Evolutionary conservation across 2,888 invertebrate genomes (phyloP).

Genomic region (Lasioglossum marginatum): DNA sequence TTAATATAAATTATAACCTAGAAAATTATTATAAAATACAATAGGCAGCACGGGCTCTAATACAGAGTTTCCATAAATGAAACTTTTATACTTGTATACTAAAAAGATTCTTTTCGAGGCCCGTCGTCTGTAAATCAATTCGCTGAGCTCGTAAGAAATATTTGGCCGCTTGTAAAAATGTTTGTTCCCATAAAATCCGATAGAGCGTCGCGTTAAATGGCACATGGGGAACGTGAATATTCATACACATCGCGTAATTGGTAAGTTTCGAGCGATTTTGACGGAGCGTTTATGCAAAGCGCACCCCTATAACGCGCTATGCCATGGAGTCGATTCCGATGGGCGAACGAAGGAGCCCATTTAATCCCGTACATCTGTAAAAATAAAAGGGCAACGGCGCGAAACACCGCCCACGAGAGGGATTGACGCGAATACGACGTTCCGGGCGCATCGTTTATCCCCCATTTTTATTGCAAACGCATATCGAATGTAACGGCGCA

Average conservation of each 20-base stretch:
- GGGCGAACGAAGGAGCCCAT: slow-evolving; percentile 45
- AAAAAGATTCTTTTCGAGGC: not conserved
- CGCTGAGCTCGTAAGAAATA: not conserved
- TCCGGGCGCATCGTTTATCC: slow-evolving; percentile 62
- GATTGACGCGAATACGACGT: slow-evolving; percentile 50
- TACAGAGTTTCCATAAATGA: no score
- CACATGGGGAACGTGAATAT: slow-evolving; percentile 41
- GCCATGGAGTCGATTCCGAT: slow-evolving; percentile 31
- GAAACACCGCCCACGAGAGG: slow-evolving; percentile 51
- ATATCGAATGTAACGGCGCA: slow-evolving; percentile 57
- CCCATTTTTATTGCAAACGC: slow-evolving; percentile 69
- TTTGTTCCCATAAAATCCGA: not conserved
- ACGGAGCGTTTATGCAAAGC: slow-evolving; percentile 57
- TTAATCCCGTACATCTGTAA: slow-evolving; percentile 55
- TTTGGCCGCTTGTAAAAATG: slow-evolving; percentile 9
- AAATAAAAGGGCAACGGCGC: slow-evolving; percentile 63
- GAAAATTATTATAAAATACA: not conserved
- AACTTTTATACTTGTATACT: not conserved
- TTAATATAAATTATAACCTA: no score
- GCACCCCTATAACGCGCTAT: slow-evolving; percentile 8
- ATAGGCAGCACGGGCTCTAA: no score
- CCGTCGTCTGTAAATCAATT: not conserved
- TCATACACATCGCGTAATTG: slow-evolving; percentile 30
- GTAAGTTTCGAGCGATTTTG: slow-evolving; percentile 49
- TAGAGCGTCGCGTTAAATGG: slow-evolving; percentile 36